These are phyloP conservation scores for Cremastinae sp. DNA, from an alignment of 2,888 invertebrate genomes.

Conservation along the genomic window DNA sequence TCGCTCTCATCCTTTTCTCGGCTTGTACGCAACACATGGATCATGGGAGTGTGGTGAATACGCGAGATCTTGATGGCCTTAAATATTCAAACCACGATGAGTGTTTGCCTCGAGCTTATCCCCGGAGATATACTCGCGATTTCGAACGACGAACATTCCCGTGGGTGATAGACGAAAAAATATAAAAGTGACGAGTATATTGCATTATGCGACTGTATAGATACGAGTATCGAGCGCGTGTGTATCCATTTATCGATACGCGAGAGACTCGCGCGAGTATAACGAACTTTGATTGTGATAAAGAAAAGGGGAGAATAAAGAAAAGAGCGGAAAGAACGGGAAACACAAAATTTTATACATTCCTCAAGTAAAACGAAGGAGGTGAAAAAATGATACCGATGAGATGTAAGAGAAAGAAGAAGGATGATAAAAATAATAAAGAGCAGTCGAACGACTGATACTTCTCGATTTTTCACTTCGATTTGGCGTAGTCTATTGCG, in stretches of 20 bases:
- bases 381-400: background rate
- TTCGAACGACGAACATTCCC: constrained; percentile 6
- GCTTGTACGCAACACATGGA: background rate
- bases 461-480: constrained; percentile 38
- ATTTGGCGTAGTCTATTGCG: constrained; percentile 18
- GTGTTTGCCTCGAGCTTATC: constrained; percentile 50
- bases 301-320: constrained; percentile 13
- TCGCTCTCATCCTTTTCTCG: constrained; percentile 6
- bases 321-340: constrained; percentile 6
- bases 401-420: background rate
- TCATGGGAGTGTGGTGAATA: constrained; percentile 1
- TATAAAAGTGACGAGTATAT: constrained; percentile 15
- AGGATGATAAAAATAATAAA: constrained; percentile 38
- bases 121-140: constrained; percentile 13
- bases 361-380: background rate
- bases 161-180: constrained; percentile 21
- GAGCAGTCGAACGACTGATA: constrained; percentile 20
- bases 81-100: constrained; percentile 62
- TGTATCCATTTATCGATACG: background rate
- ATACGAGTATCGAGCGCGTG: background rate
- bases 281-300: constrained; percentile 36
- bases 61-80: constrained; percentile 41
- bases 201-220: background rate
- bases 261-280: constrained; percentile 8
- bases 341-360: background rate